A percentile compares a stretch with the other conserved stretches of the same genome.
Evolutionary conservation across 2,113 vertebrate species (phyloP).

Genomic region (Apteryx owenii): DNA sequence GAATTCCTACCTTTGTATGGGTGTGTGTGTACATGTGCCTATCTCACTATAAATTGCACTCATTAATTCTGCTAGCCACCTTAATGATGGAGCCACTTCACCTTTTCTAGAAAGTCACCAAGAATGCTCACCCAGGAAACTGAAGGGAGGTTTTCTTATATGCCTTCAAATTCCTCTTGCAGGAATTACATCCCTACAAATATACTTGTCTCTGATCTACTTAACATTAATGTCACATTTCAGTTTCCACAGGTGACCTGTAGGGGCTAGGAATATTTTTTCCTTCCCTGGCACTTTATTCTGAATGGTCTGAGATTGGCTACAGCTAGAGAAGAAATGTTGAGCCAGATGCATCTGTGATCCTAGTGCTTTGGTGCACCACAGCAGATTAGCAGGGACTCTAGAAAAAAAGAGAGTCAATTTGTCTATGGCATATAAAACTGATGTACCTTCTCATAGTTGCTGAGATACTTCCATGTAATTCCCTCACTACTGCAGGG

Average conservation of each 20-base stretch:
- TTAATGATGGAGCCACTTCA: background rate
- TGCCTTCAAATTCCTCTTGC: background rate
- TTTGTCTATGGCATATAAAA: accelerated
- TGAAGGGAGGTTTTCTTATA: background rate
- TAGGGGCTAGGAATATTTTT: background rate
- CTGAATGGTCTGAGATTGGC: background rate
- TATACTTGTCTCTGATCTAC: background rate
- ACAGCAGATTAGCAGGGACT: background rate
- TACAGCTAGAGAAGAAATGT: background rate
- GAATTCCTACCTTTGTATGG: background rate
- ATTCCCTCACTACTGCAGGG: background rate
- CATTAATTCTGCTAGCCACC: background rate
- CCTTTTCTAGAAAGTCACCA: conserved; percentile 3
- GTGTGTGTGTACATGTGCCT: background rate
- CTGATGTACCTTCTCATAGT: background rate
- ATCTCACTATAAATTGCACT: conserved; percentile 12
- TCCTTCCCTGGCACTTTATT: background rate
- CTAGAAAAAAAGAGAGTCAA: background rate
- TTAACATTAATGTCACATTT: background rate
- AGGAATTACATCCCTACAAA: background rate
- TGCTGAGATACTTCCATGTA: background rate
- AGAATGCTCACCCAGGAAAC: background rate
- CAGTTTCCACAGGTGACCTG: background rate
- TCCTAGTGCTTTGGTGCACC: background rate
- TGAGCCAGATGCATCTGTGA: background rate